Evolutionary conservation across 2,113 vertebrate species (phyloP).

Genomic region (Diphyllodes magnificus): DNA sequence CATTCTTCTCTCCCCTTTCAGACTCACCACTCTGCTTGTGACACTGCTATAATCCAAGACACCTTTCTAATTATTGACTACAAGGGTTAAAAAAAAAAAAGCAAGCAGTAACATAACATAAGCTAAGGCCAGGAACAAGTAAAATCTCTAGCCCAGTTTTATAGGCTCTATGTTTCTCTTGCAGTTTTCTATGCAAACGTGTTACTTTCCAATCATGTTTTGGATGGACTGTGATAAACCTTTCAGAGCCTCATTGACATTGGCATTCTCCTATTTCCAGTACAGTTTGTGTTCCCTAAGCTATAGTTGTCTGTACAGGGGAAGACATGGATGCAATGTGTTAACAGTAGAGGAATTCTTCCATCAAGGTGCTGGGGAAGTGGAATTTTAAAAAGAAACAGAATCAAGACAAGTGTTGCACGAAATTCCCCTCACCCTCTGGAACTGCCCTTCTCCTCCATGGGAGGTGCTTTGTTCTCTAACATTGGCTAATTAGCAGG

Average conservation of each 20-base stretch:
- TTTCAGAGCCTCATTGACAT: neutral
- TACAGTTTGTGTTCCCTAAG: neutral
- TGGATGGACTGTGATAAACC: neutral
- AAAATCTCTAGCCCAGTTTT: neutral
- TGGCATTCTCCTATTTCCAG: neutral
- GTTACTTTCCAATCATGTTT: neutral
- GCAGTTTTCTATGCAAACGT: neutral
- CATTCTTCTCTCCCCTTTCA: neutral
- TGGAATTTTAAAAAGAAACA: conserved; percentile 15
- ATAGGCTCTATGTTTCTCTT: neutral
- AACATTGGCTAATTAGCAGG: neutral
- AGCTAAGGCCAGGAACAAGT: neutral
- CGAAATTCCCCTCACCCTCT: neutral
- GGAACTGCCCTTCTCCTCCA: conserved; percentile 36
- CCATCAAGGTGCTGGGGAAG: neutral
- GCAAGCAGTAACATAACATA: neutral
- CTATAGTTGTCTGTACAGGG: neutral
- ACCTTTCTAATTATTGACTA: neutral
- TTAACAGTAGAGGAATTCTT: neutral
- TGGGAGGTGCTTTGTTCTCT: conserved; percentile 35
- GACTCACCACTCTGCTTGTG: neutral
- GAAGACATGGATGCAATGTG: conserved; percentile 15
- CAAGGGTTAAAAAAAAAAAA: neutral
- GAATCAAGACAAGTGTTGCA: neutral
- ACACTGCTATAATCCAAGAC: neutral